Conservation (phyloP, 2,888 invertebrate species). For the Chouioia cunea region DNA sequence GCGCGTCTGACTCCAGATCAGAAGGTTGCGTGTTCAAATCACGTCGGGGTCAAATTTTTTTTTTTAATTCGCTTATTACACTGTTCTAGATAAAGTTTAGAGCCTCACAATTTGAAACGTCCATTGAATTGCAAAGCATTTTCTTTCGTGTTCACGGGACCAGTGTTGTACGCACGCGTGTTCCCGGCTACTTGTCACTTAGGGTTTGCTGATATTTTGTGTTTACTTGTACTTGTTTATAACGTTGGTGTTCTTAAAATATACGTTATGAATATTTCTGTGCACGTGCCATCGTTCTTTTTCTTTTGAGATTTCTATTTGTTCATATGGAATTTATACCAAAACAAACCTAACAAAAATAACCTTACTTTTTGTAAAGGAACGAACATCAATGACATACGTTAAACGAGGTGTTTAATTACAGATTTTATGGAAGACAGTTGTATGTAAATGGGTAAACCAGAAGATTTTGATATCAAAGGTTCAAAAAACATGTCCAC, state of each 20-base stretch:
- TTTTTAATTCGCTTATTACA: conserved; percentile 4
- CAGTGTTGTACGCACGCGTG: background rate
- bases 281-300: too few relatives aligned
- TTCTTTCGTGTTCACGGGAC: too few relatives aligned
- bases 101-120: too few relatives aligned
- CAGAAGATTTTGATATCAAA: conserved; percentile 27
- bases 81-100: too few relatives aligned
- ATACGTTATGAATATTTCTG: too few relatives aligned
- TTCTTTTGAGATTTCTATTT: too few relatives aligned
- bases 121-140: too few relatives aligned
- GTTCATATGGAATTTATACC: too few relatives aligned
- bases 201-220: background rate
- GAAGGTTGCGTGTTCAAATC: conserved; percentile 98
- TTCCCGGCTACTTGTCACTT: conserved; percentile 1
- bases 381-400: background rate
- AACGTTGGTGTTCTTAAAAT: background rate
- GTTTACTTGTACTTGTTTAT: background rate
- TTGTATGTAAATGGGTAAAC: conserved; percentile 40
- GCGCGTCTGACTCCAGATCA: conserved; percentile 98
- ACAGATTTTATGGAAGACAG: background rate
- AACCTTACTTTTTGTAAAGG: conserved; percentile 30
- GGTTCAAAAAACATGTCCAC: conserved; percentile 18
- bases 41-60: conserved; percentile 83
- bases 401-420: background rate
- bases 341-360: conserved; percentile 15